Evolutionary conservation across 2,113 vertebrate genomes (phyloP), one percentile per base, ranked within the genome.

Genomic region (Mystacornis crossleyi): DNA sequence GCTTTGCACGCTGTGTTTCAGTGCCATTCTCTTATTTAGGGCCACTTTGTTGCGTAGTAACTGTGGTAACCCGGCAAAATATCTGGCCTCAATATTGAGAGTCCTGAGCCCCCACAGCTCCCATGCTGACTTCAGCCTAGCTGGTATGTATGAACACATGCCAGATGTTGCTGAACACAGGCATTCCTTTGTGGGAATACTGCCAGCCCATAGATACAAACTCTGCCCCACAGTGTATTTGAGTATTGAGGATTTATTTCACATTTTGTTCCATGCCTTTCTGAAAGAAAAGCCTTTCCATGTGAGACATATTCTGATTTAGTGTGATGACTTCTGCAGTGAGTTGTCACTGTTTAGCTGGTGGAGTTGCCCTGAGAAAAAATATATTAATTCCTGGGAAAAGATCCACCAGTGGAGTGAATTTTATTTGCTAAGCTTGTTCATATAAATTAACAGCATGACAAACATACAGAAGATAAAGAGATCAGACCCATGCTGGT

Each of bases 401-500:
- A 90, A 86, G 67, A 65, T 96, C 45, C 75, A 93, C 75, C 78
- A 69, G 72, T 47, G 34, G 48, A 93, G 36, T 60, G 36, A 84
- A 89, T 96, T 82, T 86, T 94, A 81, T 92, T 95, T 95, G 82
- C 85, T 78, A 69, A 94, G 55, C 65, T 90, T 93, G 51, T 93
- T 95, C 93, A 84, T 94, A 92, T 95, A 90, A 96, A 92, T 81
- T 95, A 95, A 93, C 88, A 96, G 78, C 88, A 89, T 54, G 92
- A 93, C 81, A 91, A 93, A 93, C 70, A 80, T 21, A 69, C 64
- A 88, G 71, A 90, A 92, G 67, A 91, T 70, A 95, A 95, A 95
- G 65, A 89, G 82, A 86, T 87, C 87, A 96, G 91, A 54, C 69
- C 43, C 94, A 81, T 95, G 90, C 65, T 95, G 81, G 62, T 78